Percentiles rank a stretch among this genome's conserved stretches.
phyloP scores from a whole-genome alignment of 2,113 vertebrate genomes.

The Corvus moneduloides region DNA sequence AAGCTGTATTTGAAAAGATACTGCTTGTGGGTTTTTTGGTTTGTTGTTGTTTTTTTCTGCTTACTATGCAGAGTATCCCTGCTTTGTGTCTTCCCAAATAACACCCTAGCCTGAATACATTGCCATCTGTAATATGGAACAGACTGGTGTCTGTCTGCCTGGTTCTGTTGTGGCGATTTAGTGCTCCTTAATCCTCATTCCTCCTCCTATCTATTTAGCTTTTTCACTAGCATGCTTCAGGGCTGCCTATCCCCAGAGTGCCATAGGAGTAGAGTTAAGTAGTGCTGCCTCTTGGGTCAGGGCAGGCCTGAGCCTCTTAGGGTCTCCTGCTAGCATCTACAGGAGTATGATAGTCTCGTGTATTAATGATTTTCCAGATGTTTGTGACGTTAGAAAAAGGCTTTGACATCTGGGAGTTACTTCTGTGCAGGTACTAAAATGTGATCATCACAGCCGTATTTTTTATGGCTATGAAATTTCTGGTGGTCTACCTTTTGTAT shows the following conservation, averaged over 20 bases:
- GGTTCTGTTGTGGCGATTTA: background rate
- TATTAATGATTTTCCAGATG: background rate
- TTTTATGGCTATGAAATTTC: background rate
- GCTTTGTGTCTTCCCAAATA: background rate
- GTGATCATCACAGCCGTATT: accelerated
- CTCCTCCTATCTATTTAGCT: background rate
- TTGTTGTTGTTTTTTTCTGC: background rate
- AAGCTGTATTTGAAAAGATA: background rate
- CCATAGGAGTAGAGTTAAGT: background rate
- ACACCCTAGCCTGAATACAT: background rate
- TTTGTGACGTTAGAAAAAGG: background rate
- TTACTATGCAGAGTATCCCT: background rate
- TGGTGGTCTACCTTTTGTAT: background rate
- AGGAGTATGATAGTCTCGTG: background rate
- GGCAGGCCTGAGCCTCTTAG: background rate
- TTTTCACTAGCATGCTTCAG: background rate
- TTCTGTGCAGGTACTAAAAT: background rate
- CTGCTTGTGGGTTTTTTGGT: background rate
- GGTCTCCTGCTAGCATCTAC: background rate
- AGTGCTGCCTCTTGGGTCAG: background rate
- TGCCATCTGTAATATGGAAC: background rate
- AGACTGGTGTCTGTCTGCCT: background rate
- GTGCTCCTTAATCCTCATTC: background rate
- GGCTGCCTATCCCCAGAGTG: background rate
- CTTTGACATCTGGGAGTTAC: background rate